Conservation (phyloP, 1,140 invertebrate genomes). For the Anastrepha ludens region DNA sequence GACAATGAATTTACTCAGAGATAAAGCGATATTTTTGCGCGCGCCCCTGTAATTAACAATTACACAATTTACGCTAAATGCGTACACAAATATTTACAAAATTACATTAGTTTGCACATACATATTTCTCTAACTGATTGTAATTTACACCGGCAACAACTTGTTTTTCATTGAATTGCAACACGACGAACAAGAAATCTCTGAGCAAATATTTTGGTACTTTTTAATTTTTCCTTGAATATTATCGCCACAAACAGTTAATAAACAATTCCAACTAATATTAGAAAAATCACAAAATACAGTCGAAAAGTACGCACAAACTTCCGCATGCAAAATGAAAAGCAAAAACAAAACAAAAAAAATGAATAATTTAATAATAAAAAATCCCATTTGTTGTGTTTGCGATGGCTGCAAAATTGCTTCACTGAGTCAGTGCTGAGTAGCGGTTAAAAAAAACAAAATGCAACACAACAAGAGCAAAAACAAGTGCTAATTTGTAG, state of each 20-base stretch:
- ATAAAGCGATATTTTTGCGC: too few relatives aligned
- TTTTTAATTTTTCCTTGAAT: too few relatives aligned
- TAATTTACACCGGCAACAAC: too few relatives aligned
- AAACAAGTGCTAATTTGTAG: background rate
- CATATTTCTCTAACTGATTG: too few relatives aligned
- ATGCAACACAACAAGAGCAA: background rate
- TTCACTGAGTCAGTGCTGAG: background rate
- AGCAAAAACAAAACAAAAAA: background rate
- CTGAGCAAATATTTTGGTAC: too few relatives aligned
- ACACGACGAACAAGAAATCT: too few relatives aligned
- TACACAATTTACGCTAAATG: too few relatives aligned
- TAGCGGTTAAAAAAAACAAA: background rate
- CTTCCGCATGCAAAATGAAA: background rate
- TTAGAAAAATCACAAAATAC: background rate
- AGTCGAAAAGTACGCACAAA: background rate
- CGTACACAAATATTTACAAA: too few relatives aligned
- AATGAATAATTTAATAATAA: background rate
- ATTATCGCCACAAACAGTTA: background rate
- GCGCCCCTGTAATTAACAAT: too few relatives aligned
- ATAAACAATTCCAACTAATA: slow-evolving; percentile 10
- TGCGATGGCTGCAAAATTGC: background rate
- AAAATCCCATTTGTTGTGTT: background rate
- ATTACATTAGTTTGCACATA: too few relatives aligned
- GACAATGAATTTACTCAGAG: too few relatives aligned
- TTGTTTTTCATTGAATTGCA: too few relatives aligned